These are phyloP conservation scores for Spinus pinus DNA, from an alignment of 2,797 vertebrate genomes.

Conservation along the genomic window DNA sequence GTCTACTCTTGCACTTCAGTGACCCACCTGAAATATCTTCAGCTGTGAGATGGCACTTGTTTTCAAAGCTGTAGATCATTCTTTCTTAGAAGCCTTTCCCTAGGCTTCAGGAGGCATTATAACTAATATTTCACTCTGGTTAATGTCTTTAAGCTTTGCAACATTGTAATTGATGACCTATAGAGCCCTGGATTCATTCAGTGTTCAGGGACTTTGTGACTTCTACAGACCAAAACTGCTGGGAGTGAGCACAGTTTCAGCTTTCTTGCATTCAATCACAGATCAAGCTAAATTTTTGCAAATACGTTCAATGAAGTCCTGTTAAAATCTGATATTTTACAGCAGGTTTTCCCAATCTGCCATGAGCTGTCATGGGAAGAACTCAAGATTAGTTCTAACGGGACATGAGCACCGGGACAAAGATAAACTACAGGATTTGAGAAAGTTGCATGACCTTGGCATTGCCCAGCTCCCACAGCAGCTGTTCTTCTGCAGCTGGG, in stretches of 20 bases:
- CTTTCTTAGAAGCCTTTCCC: background rate
- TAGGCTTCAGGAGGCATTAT: background rate
- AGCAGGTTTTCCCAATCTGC: conserved; percentile 24
- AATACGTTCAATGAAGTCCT: background rate
- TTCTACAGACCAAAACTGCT: background rate
- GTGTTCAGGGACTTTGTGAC: background rate
- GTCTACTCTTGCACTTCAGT: background rate
- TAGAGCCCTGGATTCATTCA: background rate
- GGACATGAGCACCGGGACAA: background rate
- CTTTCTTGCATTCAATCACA: background rate
- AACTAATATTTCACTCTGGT: background rate
- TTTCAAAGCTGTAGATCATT: background rate
- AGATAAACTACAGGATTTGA: conserved; percentile 19
- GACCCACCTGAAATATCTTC: background rate
- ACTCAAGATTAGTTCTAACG: background rate
- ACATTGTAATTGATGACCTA: background rate
- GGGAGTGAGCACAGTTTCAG: rapidly evolving
- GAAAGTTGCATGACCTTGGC: conserved; percentile 29
- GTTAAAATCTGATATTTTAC: conserved; percentile 40
- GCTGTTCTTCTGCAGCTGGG: conserved; percentile 39
- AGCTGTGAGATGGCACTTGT: background rate
- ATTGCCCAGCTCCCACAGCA: conserved; percentile 4
- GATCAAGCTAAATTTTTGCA: background rate
- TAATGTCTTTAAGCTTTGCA: background rate
- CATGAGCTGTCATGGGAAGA: conserved; percentile 20